Percentiles rank a stretch among this genome's conserved stretches.
Conservation (phyloP, 2,113 vertebrate genomes). For the Platichthys flesus region DNA sequence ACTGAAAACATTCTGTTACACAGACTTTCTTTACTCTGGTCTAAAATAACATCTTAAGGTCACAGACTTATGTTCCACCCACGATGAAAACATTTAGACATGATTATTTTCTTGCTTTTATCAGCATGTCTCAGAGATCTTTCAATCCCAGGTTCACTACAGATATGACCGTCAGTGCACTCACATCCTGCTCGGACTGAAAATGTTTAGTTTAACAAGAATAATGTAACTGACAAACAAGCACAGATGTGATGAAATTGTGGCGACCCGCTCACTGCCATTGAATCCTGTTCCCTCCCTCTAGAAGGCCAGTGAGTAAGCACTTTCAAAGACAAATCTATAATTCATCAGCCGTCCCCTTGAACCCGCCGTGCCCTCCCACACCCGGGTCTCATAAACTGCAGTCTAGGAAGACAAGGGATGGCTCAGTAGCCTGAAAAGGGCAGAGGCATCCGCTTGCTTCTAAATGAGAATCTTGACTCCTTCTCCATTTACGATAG, state of each 20-base stretch:
- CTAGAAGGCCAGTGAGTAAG: conserved; percentile 76
- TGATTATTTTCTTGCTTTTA: neutral
- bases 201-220: conserved; percentile 44
- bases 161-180: conserved; percentile 4
- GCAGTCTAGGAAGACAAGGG: conserved; percentile 65
- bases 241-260: conserved; percentile 63
- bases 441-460: conserved; percentile 67
- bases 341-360: conserved; percentile 80
- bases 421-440: conserved; percentile 77
- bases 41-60: neutral
- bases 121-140: neutral
- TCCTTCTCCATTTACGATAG: conserved; percentile 65
- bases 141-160: neutral
- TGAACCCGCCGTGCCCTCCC: conserved; percentile 62
- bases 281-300: conserved; percentile 58
- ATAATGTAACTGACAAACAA: conserved; percentile 64
- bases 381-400: conserved; percentile 72
- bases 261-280: conserved; percentile 54
- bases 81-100: neutral
- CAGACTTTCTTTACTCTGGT: neutral
- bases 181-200: conserved; percentile 20
- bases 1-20: neutral
- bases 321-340: conserved; percentile 79
- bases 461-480: conserved; percentile 78
- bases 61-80: conserved; percentile 8